These are phyloP conservation scores for Ambastaia sidthimunki DNA, from an alignment of 2,797 vertebrate genomes.

Conservation along the genomic window DNA sequence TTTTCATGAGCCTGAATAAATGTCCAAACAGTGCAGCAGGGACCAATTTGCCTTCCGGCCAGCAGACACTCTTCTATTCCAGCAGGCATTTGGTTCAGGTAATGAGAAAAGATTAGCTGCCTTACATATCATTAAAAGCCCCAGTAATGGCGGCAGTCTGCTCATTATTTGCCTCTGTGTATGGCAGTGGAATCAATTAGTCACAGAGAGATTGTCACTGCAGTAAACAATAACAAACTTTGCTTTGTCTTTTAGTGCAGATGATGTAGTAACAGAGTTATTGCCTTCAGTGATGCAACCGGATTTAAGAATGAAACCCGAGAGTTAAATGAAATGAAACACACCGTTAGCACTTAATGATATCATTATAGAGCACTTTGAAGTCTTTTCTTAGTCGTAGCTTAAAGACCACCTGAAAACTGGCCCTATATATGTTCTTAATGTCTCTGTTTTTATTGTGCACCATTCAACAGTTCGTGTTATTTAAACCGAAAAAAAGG, in stretches of 20 bases:
- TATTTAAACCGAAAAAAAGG: not conserved
- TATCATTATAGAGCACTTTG: constrained; percentile 8
- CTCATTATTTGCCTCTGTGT: constrained; percentile 56
- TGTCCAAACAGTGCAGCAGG: constrained; percentile 40
- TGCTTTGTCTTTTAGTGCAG: not conserved
- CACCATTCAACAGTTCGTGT: not conserved
- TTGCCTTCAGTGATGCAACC: not conserved
- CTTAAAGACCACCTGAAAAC: not conserved
- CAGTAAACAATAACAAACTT: constrained; percentile 51
- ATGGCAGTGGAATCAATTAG: constrained; percentile 55
- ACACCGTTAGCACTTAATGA: not conserved
- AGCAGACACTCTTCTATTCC: constrained; percentile 45
- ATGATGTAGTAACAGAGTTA: not conserved
- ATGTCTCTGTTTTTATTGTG: not conserved
- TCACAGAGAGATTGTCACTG: constrained; percentile 52
- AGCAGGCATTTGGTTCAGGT: constrained; percentile 55
- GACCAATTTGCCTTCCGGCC: constrained; percentile 46
- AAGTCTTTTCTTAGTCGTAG: not conserved
- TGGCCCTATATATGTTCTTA: not conserved
- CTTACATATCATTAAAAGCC: constrained; percentile 56
- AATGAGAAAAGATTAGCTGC: constrained; percentile 65
- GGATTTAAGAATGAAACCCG: not conserved
- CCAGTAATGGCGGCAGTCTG: constrained; percentile 50
- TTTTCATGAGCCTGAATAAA: constrained; percentile 29
- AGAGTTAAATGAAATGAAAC: not conserved